Conservation (phyloP, 2,888 invertebrate species). For the Tiliacea citrago region DNA sequence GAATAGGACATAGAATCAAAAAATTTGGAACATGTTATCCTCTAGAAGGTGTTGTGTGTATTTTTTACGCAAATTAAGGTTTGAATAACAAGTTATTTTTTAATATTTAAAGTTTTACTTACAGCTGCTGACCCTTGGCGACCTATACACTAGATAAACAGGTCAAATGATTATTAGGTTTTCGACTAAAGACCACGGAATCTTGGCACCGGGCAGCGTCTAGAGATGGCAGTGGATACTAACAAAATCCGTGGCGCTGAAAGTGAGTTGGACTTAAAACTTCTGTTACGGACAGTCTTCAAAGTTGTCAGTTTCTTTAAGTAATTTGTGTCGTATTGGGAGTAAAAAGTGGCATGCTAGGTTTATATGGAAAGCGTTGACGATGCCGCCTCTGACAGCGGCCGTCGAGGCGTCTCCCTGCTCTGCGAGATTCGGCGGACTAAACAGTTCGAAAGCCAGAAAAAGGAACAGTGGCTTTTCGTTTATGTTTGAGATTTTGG, state of each 20-base stretch:
- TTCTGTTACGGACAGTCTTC: background rate
- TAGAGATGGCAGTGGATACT: background rate
- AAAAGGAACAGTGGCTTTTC: background rate
- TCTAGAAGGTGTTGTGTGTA: background rate
- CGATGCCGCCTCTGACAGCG: background rate
- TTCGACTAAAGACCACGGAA: background rate
- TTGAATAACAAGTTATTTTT: background rate
- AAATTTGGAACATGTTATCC: background rate
- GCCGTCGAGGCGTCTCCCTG: background rate
- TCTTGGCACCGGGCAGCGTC: background rate
- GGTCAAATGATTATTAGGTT: background rate
- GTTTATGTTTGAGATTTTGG: background rate
- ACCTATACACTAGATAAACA: constrained; percentile 5
- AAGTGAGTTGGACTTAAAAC: background rate
- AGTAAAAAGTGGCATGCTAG: no score
- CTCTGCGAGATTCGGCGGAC: background rate
- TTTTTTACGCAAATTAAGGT: background rate
- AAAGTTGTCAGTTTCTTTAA: no score
- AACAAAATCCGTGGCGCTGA: background rate
- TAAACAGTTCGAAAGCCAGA: background rate
- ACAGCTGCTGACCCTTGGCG: constrained; percentile 17
- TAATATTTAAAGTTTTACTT: background rate
- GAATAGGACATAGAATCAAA: no score
- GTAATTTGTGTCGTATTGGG: no score
- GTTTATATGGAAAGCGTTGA: no score